Percentiles rank a stretch among this genome's conserved stretches.
Evolutionary conservation across 2,797 vertebrate species (phyloP).

Genomic region (Geotrypetes seraphini): DNA sequence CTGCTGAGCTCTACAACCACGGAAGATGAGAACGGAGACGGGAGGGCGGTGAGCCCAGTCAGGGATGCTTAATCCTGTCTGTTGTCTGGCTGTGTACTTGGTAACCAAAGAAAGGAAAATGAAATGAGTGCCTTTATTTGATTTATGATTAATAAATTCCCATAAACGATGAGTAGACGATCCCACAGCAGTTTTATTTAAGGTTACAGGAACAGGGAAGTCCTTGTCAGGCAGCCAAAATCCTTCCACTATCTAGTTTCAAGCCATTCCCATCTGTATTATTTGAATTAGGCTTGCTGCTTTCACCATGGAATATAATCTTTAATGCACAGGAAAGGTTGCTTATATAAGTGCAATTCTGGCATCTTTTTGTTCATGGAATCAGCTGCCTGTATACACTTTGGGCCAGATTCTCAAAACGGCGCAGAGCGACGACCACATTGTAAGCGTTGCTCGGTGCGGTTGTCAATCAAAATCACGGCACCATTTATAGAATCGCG

Average conservation of each 20-base stretch:
- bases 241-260: background rate
- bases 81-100: slow-evolving; percentile 34
- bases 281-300: too few relatives aligned
- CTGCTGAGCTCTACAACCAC: slow-evolving; percentile 56
- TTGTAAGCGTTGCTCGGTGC: too few relatives aligned
- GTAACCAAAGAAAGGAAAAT: slow-evolving; percentile 37
- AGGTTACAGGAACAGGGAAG: slow-evolving; percentile 36
- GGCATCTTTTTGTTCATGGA: too few relatives aligned
- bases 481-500: too few relatives aligned
- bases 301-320: too few relatives aligned
- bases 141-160: slow-evolving; percentile 50
- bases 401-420: too few relatives aligned
- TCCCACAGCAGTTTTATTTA: slow-evolving; percentile 15
- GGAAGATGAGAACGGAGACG: slow-evolving; percentile 28
- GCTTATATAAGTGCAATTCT: too few relatives aligned
- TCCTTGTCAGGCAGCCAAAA: background rate
- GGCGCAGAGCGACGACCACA: too few relatives aligned
- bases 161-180: slow-evolving; percentile 31
- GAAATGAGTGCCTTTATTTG: slow-evolving; percentile 38
- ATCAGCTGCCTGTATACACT: too few relatives aligned
- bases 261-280: too few relatives aligned
- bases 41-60: slow-evolving; percentile 36
- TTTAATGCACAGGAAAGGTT: too few relatives aligned
- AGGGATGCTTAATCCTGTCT: slow-evolving; percentile 19
- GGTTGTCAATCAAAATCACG: too few relatives aligned